These are phyloP conservation scores for Chesias legatella DNA, from an alignment of 2,888 invertebrate genomes.

Conservation along the genomic window DNA sequence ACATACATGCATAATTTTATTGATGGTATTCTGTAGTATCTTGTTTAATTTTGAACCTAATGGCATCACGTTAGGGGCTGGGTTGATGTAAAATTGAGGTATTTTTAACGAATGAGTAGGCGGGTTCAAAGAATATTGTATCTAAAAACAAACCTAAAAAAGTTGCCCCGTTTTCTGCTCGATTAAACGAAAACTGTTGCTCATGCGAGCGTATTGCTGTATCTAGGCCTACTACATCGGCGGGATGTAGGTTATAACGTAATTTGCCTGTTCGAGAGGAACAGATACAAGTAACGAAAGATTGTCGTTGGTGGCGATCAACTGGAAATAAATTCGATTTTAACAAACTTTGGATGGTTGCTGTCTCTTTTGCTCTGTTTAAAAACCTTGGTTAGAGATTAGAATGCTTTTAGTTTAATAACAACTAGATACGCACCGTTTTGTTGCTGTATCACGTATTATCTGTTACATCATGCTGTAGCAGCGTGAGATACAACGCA, in stretches of 20 bases:
- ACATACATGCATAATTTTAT: constrained; percentile 36
- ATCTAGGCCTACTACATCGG: constrained; percentile 7
- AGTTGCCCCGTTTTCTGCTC: constrained; percentile 52
- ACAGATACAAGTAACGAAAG: neutral
- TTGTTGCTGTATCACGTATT: too few relatives aligned
- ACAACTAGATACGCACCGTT: too few relatives aligned
- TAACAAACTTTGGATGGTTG: too few relatives aligned
- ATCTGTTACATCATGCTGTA: too few relatives aligned
- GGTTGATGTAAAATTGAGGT: constrained; percentile 15
- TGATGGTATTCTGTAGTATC: constrained; percentile 22
- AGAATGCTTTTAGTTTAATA: too few relatives aligned
- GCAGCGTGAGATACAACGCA: too few relatives aligned
- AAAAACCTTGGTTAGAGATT: too few relatives aligned
- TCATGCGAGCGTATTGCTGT: constrained; percentile 30
- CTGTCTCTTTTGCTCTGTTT: too few relatives aligned
- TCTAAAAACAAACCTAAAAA: constrained; percentile 52
- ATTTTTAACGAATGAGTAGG: constrained; percentile 51
- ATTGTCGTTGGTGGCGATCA: too few relatives aligned
- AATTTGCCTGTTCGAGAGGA: neutral
- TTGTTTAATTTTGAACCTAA: constrained; percentile 11
- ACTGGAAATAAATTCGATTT: too few relatives aligned
- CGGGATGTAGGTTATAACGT: constrained; percentile 7
- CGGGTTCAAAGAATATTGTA: constrained; percentile 56
- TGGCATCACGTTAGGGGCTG: neutral
- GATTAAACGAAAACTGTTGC: constrained; percentile 51